These are phyloP conservation scores for Lithobates sylvaticus DNA, from an alignment of 2,797 vertebrate genomes.

Conservation along the genomic window DNA sequence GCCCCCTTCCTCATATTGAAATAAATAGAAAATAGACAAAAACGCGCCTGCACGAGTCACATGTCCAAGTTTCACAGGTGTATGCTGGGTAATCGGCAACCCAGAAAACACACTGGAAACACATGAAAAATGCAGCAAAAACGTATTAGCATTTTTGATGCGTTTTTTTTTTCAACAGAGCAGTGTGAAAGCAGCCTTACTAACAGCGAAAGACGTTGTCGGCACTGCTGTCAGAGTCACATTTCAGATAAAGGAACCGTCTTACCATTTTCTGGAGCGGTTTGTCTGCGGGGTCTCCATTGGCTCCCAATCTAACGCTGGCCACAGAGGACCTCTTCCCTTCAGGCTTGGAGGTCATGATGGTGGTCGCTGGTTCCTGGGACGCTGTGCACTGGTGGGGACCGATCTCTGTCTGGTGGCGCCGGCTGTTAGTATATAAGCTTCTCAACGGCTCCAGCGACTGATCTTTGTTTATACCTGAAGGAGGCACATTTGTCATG, in stretches of 20 bases:
- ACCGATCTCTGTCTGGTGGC: neutral
- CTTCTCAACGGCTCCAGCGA: conserved; percentile 8
- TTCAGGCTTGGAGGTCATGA: conserved; percentile 29
- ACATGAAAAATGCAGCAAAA: too few relatives aligned
- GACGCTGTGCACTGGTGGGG: neutral
- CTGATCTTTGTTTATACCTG: conserved; percentile 24
- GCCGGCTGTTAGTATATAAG: conserved; percentile 35
- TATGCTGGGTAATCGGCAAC: too few relatives aligned
- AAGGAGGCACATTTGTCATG: conserved; percentile 6
- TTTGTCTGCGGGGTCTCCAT: conserved; percentile 2
- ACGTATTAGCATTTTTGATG: too few relatives aligned
- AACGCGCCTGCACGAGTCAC: too few relatives aligned
- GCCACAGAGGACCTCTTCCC: conserved; percentile 30
- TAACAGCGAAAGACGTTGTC: too few relatives aligned
- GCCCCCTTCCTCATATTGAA: too few relatives aligned
- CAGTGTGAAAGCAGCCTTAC: too few relatives aligned
- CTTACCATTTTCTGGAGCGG: conserved; percentile 11
- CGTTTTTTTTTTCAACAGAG: too few relatives aligned
- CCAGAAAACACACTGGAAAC: too few relatives aligned
- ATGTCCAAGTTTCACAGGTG: too few relatives aligned
- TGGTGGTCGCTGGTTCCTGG: neutral
- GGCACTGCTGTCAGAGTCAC: too few relatives aligned
- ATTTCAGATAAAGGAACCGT: neutral
- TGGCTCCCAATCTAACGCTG: conserved; percentile 7
- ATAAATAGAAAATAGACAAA: too few relatives aligned